Evolutionary conservation across 1,140 invertebrate species (phyloP).

Genomic region (Listronotus bonariensis): DNA sequence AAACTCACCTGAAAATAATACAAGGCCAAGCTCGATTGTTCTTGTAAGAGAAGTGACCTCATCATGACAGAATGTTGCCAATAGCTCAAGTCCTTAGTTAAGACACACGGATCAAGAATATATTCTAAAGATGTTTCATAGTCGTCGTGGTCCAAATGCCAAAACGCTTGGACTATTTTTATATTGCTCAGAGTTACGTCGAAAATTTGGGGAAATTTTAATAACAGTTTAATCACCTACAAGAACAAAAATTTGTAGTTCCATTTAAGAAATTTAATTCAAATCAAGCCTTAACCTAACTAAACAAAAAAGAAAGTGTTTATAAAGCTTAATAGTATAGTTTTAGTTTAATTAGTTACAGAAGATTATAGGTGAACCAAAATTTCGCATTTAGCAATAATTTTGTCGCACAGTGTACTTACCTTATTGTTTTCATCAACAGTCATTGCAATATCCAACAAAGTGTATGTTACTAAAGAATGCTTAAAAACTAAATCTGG

Average conservation of each 20-base stretch:
- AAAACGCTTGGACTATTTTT: conserved; percentile 81
- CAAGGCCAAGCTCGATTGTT: conserved; percentile 48
- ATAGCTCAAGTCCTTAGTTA: conserved; percentile 44
- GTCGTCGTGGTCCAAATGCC: conserved; percentile 83
- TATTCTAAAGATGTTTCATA: conserved; percentile 63
- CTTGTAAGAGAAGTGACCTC: conserved; percentile 47
- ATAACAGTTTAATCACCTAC: conserved; percentile 65
- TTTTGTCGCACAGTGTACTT: neutral
- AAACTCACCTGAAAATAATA: conserved; percentile 46
- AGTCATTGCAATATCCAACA: conserved; percentile 76
- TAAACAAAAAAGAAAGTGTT: too few species aligned
- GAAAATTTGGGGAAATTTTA: conserved; percentile 78
- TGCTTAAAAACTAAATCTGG: conserved; percentile 71
- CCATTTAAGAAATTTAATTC: too few species aligned
- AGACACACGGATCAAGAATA: conserved; percentile 52
- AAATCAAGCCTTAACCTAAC: too few species aligned
- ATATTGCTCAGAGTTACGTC: conserved; percentile 70
- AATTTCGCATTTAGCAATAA: too few species aligned
- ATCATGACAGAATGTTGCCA: conserved; percentile 51
- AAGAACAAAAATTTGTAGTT: too few species aligned
- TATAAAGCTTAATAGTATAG: too few species aligned
- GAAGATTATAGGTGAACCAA: too few species aligned
- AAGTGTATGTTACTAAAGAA: conserved; percentile 75
- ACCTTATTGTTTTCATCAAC: conserved; percentile 56
- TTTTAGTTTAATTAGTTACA: too few species aligned